Evolutionary conservation across 1,140 invertebrate genomes (phyloP), one percentile per base, ranked within the genome.

Genomic region (Papilio polytes): DNA sequence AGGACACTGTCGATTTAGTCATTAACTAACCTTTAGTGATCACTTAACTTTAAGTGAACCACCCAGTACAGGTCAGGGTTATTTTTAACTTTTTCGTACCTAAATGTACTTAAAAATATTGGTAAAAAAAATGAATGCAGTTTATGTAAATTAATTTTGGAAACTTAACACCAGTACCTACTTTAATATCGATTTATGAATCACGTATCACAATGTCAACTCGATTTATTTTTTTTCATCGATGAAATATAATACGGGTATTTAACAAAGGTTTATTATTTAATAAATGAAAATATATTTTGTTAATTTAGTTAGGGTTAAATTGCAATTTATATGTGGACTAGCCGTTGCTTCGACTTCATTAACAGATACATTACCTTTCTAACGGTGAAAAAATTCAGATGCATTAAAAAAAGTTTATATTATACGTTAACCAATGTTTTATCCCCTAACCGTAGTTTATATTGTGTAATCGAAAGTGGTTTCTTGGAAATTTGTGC

Each of bases 401-500:
- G n/a, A n/a, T n/a, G n/a, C n/a, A n/a, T n/a, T n/a, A n/a, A n/a
- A n/a, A n/a, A n/a, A 26, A 26, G 26, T 26, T 26, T 26, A 26
- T 26, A 41, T 26, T 13, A 12, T 66, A 66, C 22, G 22, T 31
- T 31, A 31, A 26, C 4, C 12, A 70, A 70, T 8, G 63, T 31
- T 70, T 22, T 70, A 36, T 53, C 13, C 36, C 18, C 36, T 59
- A 53, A 78, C 31, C 26, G 59, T 53, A 26, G 76, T 70, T 26
- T 20, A 41, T 9, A 18, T 26, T 78, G 22, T 59, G 6, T 41
- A 59, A 18, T 31, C 51, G 51, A 78, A 78, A 59, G 74, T 15
- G 13, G 51, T 41, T 78, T 78, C 76, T 78, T 41, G 53, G 76
- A 59, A 78, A 48, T 15, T 78, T 59, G 76, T 31, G 26, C 48